Evolutionary conservation across 2,113 vertebrate genomes (phyloP), one percentile per base, ranked within the genome.

Genomic region (Phalacrocorax brasilianus): DNA sequence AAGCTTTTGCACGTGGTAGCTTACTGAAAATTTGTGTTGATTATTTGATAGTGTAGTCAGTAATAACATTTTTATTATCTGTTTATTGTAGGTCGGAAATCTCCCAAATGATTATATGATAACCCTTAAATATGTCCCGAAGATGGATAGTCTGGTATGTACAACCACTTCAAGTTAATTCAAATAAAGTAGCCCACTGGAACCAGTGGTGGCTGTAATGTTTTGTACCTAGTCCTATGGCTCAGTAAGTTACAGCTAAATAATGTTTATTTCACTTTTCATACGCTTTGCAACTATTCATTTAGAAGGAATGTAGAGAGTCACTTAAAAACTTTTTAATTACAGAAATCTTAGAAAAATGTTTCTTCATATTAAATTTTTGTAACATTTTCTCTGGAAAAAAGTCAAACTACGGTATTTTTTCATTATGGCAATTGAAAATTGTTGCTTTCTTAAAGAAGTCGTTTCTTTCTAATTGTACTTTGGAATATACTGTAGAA

Each of bases 101-200:
- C 98, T 98, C 91, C 98, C 98, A 80, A 98, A 97, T 97, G 98
- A 98, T 98, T 98, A 98, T 97, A 93, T 97, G 97, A 98, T 98
- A 98, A 80, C 95, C 50, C 98, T 98, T 96, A 98, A 98, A 95
- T 98, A 98, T 98, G 98, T 98, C 95, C 98, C 97, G 95, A 97
- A 97, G 97, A 98, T 98, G 97, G 98, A 98, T 27, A 91, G 96
- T 86, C 95, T 98, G 98, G 98, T 98, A 98, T 73, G 98, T 98
- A 97, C 73, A 91, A 78, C 38, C 8, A 47, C 84, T 97, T 97
- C 47, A 91, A 67, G 53, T 88, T 91, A 78, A 80, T 94, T 38
- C 65, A 8, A 62, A 33, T 96, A 93, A 91, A 86, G 59, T 42
- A 94, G 47, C 45, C 56, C 53, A 50, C 68, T 59, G 49, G 42